These are phyloP conservation scores for Pimephales promelas DNA, from an alignment of 2,113 vertebrate species.

Conservation along the genomic window DNA sequence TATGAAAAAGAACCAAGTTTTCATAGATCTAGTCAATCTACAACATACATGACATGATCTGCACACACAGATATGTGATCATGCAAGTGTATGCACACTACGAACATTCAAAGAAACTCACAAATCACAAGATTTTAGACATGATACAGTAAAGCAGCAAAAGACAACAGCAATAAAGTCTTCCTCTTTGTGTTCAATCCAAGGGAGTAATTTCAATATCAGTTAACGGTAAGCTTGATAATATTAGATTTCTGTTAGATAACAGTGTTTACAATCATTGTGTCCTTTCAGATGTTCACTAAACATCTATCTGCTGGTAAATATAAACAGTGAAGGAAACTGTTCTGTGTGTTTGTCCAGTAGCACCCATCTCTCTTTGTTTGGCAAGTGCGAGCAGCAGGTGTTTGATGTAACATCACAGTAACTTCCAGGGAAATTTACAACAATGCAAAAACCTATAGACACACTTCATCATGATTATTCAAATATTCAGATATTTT, in stretches of 20 bases:
- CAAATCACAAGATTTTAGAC: not conserved
- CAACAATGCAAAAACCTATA: not conserved
- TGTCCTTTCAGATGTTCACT: not conserved
- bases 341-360: too few species aligned
- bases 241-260: not conserved
- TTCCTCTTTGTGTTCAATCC: not conserved
- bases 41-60: not conserved
- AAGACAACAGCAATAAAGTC: not conserved
- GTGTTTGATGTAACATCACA: not conserved
- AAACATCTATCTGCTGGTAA: not conserved
- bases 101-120: not conserved
- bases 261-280: not conserved
- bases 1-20: not conserved
- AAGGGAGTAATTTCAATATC: not conserved
- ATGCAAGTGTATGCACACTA: not conserved
- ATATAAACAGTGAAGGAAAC: not conserved
- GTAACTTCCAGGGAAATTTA: not conserved
- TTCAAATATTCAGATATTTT: too few species aligned
- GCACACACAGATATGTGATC: not conserved
- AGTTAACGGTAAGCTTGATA: not conserved
- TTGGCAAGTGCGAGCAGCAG: not conserved
- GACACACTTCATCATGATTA: too few species aligned
- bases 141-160: slow-evolving; percentile 6
- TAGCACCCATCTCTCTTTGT: too few species aligned
- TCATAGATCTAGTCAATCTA: not conserved